phyloP scores from a whole-genome alignment of 2,113 vertebrate species.

The Hemichromis elongatus region DNA sequence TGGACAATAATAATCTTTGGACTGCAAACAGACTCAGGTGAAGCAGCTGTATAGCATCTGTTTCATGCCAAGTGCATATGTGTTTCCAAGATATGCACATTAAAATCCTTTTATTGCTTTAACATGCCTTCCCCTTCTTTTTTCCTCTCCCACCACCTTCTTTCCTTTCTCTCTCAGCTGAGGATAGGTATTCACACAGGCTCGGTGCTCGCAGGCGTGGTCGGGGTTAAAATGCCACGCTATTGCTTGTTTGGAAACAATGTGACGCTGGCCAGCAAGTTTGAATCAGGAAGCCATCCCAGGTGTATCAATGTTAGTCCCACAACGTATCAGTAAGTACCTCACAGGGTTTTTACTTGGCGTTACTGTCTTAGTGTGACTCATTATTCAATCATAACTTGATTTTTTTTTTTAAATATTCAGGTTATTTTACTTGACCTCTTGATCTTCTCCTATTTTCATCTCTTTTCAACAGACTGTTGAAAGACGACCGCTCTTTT shows the following conservation, averaged over 20 bases:
- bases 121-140: neutral
- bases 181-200: constrained; percentile 97
- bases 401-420: neutral
- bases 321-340: constrained; percentile 92
- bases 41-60: neutral
- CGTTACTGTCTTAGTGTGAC: neutral
- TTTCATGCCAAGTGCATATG: neutral
- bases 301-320: constrained; percentile 95
- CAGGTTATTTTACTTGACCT: neutral
- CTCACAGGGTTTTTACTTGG: neutral
- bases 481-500: constrained; percentile 92
- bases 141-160: neutral
- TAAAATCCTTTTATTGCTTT: neutral
- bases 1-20: neutral
- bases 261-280: constrained; percentile 97
- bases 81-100: neutral
- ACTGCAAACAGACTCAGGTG: neutral
- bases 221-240: constrained; percentile 97
- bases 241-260: constrained; percentile 99
- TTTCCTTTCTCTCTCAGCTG: constrained; percentile 72
- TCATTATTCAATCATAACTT: neutral
- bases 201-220: constrained; percentile 93
- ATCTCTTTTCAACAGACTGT: constrained; percentile 74
- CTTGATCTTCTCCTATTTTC: neutral
- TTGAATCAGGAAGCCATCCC: constrained; percentile 95